A percentile compares a stretch with the other conserved stretches of the same genome.
These are phyloP conservation scores for Hydropsyche betteni DNA, from an alignment of 2,888 invertebrate species.

Conservation along the genomic window DNA sequence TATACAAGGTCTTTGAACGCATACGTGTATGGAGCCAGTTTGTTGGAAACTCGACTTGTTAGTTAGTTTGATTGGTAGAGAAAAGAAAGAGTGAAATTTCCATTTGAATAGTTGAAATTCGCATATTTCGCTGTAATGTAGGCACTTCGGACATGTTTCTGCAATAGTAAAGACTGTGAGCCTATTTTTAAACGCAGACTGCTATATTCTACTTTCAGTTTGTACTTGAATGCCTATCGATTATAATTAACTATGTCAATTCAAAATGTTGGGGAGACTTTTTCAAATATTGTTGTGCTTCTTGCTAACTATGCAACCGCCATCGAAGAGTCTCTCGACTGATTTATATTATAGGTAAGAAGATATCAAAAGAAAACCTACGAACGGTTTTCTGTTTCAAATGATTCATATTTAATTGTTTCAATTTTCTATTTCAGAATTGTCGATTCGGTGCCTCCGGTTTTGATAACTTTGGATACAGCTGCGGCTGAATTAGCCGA, in stretches of 20 bases:
- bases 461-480: constrained; percentile 70
- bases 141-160: too few relatives aligned
- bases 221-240: too few relatives aligned
- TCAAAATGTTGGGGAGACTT: constrained; percentile 50
- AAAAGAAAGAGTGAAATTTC: too few relatives aligned
- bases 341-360: constrained; percentile 47
- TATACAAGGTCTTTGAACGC: constrained; percentile 11
- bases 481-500: constrained; percentile 67
- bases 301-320: constrained; percentile 50
- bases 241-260: too few relatives aligned
- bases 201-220: too few relatives aligned
- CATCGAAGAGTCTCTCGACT: constrained; percentile 50
- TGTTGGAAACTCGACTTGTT: background rate
- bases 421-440: constrained; percentile 62
- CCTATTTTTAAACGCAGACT: too few relatives aligned
- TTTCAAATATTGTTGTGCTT: constrained; percentile 50
- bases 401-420: too few relatives aligned
- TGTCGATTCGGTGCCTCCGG: constrained; percentile 71
- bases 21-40: constrained; percentile 11
- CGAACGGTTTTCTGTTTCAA: too few relatives aligned
- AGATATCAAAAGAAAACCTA: background rate
- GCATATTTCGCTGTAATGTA: too few relatives aligned
- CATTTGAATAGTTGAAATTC: too few relatives aligned
- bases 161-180: too few relatives aligned
- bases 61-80: too few relatives aligned